These are phyloP conservation scores for Poeciliopsis paucimaculata DNA, from an alignment of 2,797 vertebrate species.

Conservation along the genomic window DNA sequence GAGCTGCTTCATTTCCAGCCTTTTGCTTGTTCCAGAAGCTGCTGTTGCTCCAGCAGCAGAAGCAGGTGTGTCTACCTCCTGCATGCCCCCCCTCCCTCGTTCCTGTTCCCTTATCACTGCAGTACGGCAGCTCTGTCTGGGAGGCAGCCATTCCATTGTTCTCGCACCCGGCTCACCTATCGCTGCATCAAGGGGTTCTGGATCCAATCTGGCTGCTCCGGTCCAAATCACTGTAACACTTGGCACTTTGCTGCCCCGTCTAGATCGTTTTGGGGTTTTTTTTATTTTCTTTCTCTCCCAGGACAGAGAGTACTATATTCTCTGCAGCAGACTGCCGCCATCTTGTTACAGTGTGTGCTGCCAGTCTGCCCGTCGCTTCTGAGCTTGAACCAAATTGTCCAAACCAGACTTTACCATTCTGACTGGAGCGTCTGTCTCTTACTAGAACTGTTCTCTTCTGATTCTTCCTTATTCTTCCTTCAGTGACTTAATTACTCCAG, in stretches of 20 bases:
- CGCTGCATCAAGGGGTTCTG: conserved; percentile 54
- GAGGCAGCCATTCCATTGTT: conserved; percentile 79
- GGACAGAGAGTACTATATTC: conserved; percentile 56
- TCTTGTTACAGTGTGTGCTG: conserved; percentile 70
- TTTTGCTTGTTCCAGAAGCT: conserved; percentile 47
- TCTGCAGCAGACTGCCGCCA: conserved; percentile 74
- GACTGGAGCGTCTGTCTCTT: conserved; percentile 39
- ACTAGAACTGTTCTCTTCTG: conserved; percentile 34
- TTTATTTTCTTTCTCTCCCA: conserved; percentile 51
- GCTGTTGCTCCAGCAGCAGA: conserved; percentile 58
- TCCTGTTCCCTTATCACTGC: conserved; percentile 76
- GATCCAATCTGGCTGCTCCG: conserved; percentile 54
- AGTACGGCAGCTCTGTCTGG: conserved; percentile 72
- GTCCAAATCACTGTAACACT: conserved; percentile 68
- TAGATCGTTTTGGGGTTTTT: conserved; percentile 31
- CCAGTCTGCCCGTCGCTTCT: conserved; percentile 58
- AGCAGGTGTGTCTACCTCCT: conserved; percentile 74
- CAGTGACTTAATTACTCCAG: conserved; percentile 36
- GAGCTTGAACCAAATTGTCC: conserved; percentile 57
- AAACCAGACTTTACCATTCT: conserved; percentile 49
- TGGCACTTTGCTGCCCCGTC: conserved; percentile 63
- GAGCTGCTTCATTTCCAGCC: conserved; percentile 19
- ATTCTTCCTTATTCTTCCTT: conserved; percentile 34
- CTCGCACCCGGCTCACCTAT: conserved; percentile 62
- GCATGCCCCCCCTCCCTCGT: conserved; percentile 28